Base-by-base conservation (phyloP, 1,140 invertebrate genomes). In the Atta cephalotes region DNA sequence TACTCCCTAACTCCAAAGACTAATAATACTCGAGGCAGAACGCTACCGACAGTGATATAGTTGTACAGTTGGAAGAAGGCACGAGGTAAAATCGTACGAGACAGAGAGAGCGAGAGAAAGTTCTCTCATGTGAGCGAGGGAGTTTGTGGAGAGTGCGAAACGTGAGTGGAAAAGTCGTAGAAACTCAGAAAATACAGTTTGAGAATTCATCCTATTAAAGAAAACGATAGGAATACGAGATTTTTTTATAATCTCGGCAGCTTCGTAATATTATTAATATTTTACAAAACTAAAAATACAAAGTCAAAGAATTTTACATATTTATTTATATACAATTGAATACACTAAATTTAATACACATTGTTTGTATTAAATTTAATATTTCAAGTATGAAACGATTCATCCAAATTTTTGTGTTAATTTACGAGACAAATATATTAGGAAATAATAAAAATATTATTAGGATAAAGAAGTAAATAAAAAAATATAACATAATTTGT, bases 1-100 rank as follows among this genome's bases (percentile, higher is more conserved):
- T 94, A 93, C 91, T 93, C 92, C 88, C 92, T 94, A 95, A 95
- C 94, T 95, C 92, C 92, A 92, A 95, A 95, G 94, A 94, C 94
- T 93, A 94, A 93, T 94, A 94, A 92, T 90, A 91, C 88, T 80
- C 39, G 63, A 76, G 65, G 85, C 89, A 90, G 90, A 87, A 93
- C 90, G 91, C 90, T 90, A 85, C 90, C 92, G 91, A 93, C 93
- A 93, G 91, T 92, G 93, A 93, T 94, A 94, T 88, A 90, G 89
- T 82, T 88, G 88, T 87, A 87, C 78, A 81, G 78, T 81, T 81
- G 78, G 71, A 87, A 87, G 78, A 74, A 87, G 63, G 25, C 60
- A 78, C 31, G 84, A 49, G 74, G 35, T 70, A 62, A 85, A 72
- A 49, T 56, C 28, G n/a, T 12, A 68, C 51, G 58, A 86, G 77